Base-by-base conservation (phyloP, 2,888 invertebrate genomes). In the Ceramica pisi region DNA sequence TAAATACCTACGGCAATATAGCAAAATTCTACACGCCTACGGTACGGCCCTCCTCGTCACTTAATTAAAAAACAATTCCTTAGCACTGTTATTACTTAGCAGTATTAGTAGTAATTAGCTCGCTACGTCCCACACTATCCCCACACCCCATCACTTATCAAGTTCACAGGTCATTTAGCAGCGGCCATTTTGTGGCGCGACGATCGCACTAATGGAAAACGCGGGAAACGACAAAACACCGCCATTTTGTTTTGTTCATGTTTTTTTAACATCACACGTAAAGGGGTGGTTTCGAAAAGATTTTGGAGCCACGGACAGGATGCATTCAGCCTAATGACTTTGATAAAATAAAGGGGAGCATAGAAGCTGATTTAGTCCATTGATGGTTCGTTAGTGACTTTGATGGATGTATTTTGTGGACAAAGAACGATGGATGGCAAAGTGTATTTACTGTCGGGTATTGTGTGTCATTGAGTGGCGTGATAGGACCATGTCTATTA, bases 121-220 rank as follows among this genome's bases (percentile, higher is more conserved):
- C 80, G 82, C 84, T 72, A 5, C 53, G 35, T 64, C 12, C 46
- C 0, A 7, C 62, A 75, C 69, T 41, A 65, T 71, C 6, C 6
- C 10, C 72, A 1, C 68, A 71, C 55, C 61, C 71, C 63, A 23
- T 64, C 71, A 71, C 86, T 92, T 93, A 93, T 93, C 93, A 87
- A 76, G 86, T 90, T 91, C 91, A 93, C 88, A 86, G 86, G 80
- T 85, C 89, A 89, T 89, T 89, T 86, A 81, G 35, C 78, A 55
- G 82, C 82, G 61, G 69, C 81, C 84, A 82, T 85, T 85, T 81
- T 82, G 86, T 51, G 82, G 84, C 78, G 84, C 87, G 78, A 75
- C 79, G 80, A 75, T 87, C 86, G 86, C 81, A 79, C 84, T 85
- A 84, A 88, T 87, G 87, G 87, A 87, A 87, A 88, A 85, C 83